Evolutionary conservation across 2,797 vertebrate genomes (phyloP).

Genomic region (Rhinatrema bivittatum): DNA sequence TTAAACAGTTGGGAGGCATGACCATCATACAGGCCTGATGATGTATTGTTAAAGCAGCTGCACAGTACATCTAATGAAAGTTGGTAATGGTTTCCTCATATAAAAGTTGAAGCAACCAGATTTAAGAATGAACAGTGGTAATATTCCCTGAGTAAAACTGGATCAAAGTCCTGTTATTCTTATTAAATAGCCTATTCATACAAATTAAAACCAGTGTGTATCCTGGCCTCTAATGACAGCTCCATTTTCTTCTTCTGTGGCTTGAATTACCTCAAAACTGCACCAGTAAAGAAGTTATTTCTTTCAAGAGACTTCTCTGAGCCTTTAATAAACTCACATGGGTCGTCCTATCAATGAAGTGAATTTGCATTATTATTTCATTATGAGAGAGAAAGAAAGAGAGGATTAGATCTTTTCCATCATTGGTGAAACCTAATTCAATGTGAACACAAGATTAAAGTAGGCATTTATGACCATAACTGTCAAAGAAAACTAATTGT

Average conservation of each 20-base stretch:
- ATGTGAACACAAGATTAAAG: slow-evolving; percentile 60
- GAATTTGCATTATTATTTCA: slow-evolving; percentile 71
- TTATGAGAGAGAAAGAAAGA: slow-evolving; percentile 57
- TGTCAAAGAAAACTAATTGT: slow-evolving; percentile 63
- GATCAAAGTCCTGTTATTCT: slow-evolving; percentile 51
- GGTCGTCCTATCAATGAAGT: slow-evolving; percentile 51
- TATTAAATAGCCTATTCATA: slow-evolving; percentile 65
- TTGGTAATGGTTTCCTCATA: slow-evolving; percentile 26
- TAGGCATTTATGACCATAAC: slow-evolving; percentile 62
- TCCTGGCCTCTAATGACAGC: slow-evolving; percentile 52
- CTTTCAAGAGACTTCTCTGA: slow-evolving; percentile 58
- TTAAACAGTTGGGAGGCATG: slow-evolving; percentile 27
- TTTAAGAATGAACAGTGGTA: slow-evolving; percentile 49
- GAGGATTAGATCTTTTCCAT: slow-evolving; percentile 56
- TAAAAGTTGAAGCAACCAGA: slow-evolving; percentile 47
- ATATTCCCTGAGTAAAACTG: slow-evolving; percentile 42
- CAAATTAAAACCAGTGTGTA: slow-evolving; percentile 61
- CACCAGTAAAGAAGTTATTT: slow-evolving; percentile 61
- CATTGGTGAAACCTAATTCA: slow-evolving; percentile 51
- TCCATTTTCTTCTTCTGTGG: slow-evolving; percentile 54
- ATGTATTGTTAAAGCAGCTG: slow-evolving; percentile 6
- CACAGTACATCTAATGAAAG: slow-evolving; percentile 18
- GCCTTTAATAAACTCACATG: slow-evolving; percentile 60
- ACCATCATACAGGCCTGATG: background rate
- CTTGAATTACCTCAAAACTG: slow-evolving; percentile 57